Evolutionary conservation across 2,888 invertebrate genomes (phyloP).

Genomic region (Keiferia lycopersicella): DNA sequence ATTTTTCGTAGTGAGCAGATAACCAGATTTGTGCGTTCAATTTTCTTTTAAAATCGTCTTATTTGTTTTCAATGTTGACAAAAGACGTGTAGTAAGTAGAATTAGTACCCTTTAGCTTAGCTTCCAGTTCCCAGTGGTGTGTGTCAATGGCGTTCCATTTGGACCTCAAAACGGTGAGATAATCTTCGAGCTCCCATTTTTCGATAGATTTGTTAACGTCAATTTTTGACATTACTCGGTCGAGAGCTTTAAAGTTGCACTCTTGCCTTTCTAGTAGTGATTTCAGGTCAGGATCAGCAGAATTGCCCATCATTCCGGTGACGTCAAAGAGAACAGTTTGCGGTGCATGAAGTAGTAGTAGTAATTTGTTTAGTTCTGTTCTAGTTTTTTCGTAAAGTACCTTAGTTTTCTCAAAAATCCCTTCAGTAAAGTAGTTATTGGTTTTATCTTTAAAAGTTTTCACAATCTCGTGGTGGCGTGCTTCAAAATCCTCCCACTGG

Average conservation of each 20-base stretch:
- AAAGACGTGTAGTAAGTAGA: constrained; percentile 14
- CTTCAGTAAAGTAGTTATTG: not conserved
- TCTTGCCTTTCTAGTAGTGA: constrained; percentile 23
- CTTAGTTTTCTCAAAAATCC: constrained; percentile 4
- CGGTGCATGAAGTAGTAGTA: not conserved
- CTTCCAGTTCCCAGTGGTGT: constrained; percentile 30
- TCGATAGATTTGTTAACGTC: constrained; percentile 11
- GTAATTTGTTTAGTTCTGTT: not conserved
- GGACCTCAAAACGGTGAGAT: constrained; percentile 25
- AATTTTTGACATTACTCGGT: constrained; percentile 29
- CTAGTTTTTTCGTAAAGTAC: constrained; percentile 4
- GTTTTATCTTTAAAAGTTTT: not conserved
- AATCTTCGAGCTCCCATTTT: constrained; percentile 31
- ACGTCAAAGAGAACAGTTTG: not conserved
- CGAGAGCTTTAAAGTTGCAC: constrained; percentile 30
- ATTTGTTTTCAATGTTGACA: not conserved
- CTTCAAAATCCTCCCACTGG: constrained; percentile 2
- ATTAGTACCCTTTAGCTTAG: constrained; percentile 26
- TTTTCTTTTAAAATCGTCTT: constrained; percentile 1
- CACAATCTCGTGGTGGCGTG: not conserved
- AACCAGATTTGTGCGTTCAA: constrained; percentile 17
- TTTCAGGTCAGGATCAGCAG: not conserved
- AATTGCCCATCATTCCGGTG: not conserved
- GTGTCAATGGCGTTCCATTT: constrained; percentile 31
- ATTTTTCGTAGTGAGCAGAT: not conserved